phyloP scores from a whole-genome alignment of 2,888 invertebrate genomes.

The Sphecodes monilicornis region DNA sequence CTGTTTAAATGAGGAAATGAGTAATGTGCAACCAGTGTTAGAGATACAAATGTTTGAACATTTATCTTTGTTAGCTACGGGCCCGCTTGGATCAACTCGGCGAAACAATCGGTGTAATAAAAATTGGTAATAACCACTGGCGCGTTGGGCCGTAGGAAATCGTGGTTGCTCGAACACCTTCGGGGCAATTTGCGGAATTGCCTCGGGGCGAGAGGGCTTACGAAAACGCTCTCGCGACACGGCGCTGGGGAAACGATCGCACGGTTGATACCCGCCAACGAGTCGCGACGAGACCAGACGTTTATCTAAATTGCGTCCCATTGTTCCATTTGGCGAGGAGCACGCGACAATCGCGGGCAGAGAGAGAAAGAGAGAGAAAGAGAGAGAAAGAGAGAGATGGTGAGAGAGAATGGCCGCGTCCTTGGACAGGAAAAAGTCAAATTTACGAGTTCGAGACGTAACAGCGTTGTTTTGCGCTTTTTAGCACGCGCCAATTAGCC shows the following conservation, averaged over 20 bases:
- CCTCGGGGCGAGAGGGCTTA: neutral
- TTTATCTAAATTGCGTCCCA: slow-evolving; percentile 30
- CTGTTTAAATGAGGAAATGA: too few species aligned
- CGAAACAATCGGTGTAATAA: neutral
- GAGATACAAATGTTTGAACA: neutral
- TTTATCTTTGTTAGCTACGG: neutral
- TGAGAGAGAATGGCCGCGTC: slow-evolving; percentile 12
- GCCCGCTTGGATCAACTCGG: neutral
- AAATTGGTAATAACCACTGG: neutral
- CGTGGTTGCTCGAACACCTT: slow-evolving; percentile 11
- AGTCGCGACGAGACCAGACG: neutral
- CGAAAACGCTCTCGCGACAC: neutral
- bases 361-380: too few species aligned
- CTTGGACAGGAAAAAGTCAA: slow-evolving; percentile 31
- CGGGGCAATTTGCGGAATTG: slow-evolving; percentile 24
- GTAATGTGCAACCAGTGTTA: too few species aligned
- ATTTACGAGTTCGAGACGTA: neutral
- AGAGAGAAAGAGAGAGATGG: too few species aligned
- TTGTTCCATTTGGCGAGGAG: slow-evolving; percentile 49
- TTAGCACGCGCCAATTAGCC: slow-evolving; percentile 36
- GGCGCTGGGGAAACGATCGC: slow-evolving; percentile 13
- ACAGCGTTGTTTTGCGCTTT: slow-evolving; percentile 18
- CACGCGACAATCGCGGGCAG: slow-evolving; percentile 31
- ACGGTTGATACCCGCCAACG: slow-evolving; percentile 16
- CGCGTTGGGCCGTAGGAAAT: neutral